A percentile compares a stretch with the other conserved stretches of the same genome.
These are phyloP conservation scores for Metallyticus violacea DNA, from an alignment of 2,888 invertebrate genomes.

Conservation along the genomic window DNA sequence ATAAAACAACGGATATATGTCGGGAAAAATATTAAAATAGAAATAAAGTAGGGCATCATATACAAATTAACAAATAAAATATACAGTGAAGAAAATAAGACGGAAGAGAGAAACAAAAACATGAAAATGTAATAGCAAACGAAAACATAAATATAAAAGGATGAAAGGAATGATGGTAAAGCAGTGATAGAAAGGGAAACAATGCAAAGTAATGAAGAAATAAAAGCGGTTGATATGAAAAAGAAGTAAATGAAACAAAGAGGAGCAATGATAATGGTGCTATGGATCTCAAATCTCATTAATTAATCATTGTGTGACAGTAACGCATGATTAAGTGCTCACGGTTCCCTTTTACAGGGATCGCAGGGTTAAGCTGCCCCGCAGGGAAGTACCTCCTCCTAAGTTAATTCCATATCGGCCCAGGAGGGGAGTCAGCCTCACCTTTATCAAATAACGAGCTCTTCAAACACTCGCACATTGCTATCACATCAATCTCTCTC, in stretches of 20 bases:
- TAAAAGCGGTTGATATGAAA: background rate
- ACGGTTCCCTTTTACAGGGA: background rate
- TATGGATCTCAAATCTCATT: too few species aligned
- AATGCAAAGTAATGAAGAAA: too few species aligned
- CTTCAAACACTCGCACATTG: background rate
- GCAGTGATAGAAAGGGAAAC: too few species aligned
- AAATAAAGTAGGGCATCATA: too few species aligned
- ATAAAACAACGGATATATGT: too few species aligned
- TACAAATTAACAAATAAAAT: too few species aligned
- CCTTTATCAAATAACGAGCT: background rate
- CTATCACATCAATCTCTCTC: background rate
- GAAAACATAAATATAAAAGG: background rate
- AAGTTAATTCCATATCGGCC: background rate
- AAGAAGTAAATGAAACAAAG: too few species aligned
- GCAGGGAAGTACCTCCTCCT: background rate
- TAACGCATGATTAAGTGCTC: background rate
- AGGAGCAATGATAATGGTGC: background rate
- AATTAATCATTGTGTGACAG: background rate
- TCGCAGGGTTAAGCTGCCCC: background rate
- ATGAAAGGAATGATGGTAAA: too few species aligned
- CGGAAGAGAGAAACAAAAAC: background rate
- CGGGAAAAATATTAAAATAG: too few species aligned
- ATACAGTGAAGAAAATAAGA: too few species aligned
- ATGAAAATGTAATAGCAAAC: background rate
- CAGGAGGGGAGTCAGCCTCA: background rate